A percentile compares a stretch with the other conserved stretches of the same genome.
Conservation (phyloP, 2,888 invertebrate species). For the Diarsia dahlii region DNA sequence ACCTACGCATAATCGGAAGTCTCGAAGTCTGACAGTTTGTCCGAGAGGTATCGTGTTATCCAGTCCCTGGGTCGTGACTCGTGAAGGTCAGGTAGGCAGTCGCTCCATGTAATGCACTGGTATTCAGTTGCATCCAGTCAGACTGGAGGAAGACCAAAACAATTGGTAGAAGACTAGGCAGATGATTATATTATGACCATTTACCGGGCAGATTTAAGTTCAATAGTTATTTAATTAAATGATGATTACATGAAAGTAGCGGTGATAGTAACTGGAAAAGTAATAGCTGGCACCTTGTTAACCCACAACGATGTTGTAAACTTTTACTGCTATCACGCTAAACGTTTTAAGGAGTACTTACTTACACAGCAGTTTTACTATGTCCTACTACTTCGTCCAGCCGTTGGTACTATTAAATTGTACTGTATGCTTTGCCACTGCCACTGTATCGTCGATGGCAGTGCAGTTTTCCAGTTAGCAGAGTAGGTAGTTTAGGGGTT, state of each 20-base stretch:
- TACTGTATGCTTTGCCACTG: not conserved
- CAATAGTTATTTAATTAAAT: not conserved
- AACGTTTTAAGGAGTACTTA: not conserved
- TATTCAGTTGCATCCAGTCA: not conserved
- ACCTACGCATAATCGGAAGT: not conserved
- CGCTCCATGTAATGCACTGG: not conserved
- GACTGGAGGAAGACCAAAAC: not conserved
- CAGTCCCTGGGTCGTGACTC: not conserved
- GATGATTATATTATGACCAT: not conserved
- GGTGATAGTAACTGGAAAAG: not conserved
- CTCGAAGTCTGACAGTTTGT: not conserved
- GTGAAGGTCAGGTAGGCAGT: not conserved
- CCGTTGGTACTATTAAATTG: not conserved
- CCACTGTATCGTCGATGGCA: not conserved
- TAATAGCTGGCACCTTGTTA: constrained; percentile 14
- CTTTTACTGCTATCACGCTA: constrained; percentile 9
- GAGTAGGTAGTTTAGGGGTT: not conserved
- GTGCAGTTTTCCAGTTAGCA: not conserved
- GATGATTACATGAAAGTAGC: constrained; percentile 17
- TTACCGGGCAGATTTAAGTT: not conserved
- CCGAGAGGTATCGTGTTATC: not conserved
- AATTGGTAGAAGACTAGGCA: not conserved
- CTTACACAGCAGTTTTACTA: not conserved
- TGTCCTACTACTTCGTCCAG: not conserved
- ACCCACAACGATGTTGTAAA: constrained; percentile 12